Conservation (phyloP, 2,113 vertebrate species). For the Cottus gobio region DNA sequence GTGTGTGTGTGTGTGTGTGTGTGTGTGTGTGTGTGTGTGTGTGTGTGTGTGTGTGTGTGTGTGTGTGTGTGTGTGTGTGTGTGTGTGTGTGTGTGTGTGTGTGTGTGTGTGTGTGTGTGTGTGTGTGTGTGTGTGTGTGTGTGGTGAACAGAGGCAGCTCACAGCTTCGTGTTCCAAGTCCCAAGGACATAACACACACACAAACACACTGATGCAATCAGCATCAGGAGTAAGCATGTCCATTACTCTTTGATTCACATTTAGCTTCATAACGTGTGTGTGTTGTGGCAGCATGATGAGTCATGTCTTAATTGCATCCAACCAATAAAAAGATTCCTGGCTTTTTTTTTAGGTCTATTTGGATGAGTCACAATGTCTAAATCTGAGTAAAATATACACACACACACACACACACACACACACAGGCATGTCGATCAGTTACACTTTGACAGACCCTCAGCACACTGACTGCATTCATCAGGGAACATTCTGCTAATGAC, state of each 20-base stretch:
- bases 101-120: too few species aligned
- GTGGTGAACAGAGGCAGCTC: constrained; percentile 31
- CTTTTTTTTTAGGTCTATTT: constrained; percentile 56
- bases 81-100: too few species aligned
- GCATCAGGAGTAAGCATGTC: neutral
- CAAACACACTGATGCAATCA: constrained; percentile 6
- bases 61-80: too few species aligned
- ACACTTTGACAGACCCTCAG: constrained; percentile 8
- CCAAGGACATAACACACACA: constrained; percentile 35
- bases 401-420: too few species aligned
- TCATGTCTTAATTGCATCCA: constrained; percentile 36
- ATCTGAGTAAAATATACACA: constrained; percentile 18
- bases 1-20: too few species aligned
- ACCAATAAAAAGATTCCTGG: constrained; percentile 42
- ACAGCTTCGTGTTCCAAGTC: constrained; percentile 55
- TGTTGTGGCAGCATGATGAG: too few species aligned
- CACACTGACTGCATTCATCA: constrained; percentile 45
- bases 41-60: too few species aligned
- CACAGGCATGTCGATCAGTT: neutral
- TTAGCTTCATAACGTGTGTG: constrained; percentile 4
- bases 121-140: constrained; percentile 12
- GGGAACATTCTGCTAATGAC: constrained; percentile 30
- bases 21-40: too few species aligned
- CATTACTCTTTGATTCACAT: constrained; percentile 7
- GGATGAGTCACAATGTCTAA: constrained; percentile 31